Conservation (phyloP, 2,113 vertebrate genomes). For the Micronycteris hirsuta region DNA sequence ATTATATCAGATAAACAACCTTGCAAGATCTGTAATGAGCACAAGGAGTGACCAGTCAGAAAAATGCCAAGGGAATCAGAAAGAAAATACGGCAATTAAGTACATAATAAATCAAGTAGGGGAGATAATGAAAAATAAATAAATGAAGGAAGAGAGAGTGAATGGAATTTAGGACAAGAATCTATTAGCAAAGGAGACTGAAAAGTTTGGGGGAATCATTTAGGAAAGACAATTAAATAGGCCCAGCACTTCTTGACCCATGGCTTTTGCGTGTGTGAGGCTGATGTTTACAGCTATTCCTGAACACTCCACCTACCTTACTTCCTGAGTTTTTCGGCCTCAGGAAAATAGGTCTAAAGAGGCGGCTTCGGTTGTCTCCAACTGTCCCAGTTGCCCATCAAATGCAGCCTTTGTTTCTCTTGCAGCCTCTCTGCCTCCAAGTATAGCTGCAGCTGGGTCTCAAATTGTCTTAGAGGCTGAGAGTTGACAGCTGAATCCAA, state of each 20-base stretch:
- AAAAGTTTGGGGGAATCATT: not conserved
- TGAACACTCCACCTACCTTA: not conserved
- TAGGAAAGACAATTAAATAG: not conserved
- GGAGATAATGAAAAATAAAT: not conserved
- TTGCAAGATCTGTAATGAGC: conserved; percentile 27
- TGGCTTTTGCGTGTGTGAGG: not conserved
- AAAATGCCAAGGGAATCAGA: not conserved
- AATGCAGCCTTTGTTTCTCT: not conserved
- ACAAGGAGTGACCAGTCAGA: not conserved
- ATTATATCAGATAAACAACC: conserved; percentile 22
- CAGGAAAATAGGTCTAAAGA: not conserved
- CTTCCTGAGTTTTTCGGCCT: not conserved
- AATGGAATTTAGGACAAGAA: not conserved
- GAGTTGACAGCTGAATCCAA: not conserved
- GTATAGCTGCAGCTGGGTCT: not conserved
- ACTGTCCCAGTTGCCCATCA: not conserved
- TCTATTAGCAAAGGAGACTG: not conserved
- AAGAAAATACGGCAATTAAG: not conserved
- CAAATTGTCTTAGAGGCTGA: not conserved
- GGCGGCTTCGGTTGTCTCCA: not conserved
- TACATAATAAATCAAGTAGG: not conserved
- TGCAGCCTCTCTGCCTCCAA: not conserved
- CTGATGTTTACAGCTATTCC: not conserved
- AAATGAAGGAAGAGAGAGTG: not conserved
- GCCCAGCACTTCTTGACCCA: not conserved